phyloP scores from a whole-genome alignment of 2,113 vertebrate genomes.

The Pachycephala philippinensis region DNA sequence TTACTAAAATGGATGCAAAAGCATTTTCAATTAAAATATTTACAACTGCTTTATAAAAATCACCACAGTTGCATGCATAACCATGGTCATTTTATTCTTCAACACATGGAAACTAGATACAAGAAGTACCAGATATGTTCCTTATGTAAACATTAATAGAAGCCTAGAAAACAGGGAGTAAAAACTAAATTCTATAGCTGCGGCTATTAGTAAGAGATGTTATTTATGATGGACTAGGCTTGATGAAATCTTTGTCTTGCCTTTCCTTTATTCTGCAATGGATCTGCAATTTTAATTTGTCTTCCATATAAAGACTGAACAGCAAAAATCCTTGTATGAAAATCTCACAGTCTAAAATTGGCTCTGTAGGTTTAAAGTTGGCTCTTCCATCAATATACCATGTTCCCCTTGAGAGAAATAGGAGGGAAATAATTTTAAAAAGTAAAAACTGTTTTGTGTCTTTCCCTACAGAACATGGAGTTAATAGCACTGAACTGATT shows the following conservation, averaged over 20 bases:
- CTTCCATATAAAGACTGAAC: not conserved
- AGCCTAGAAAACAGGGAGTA: not conserved
- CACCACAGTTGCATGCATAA: not conserved
- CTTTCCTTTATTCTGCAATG: not conserved
- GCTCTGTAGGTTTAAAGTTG: not conserved
- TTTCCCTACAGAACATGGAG: not conserved
- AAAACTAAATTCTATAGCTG: not conserved
- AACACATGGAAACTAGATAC: not conserved
- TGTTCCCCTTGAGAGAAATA: not conserved
- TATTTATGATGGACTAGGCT: not conserved
- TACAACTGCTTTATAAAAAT: not conserved
- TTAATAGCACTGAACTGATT: not conserved
- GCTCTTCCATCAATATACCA: not conserved
- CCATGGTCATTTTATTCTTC: not conserved
- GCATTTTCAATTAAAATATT: constrained; percentile 37
- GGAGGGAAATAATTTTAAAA: not conserved
- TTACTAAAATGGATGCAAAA: constrained; percentile 51
- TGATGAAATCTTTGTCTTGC: not conserved
- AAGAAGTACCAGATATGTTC: not conserved
- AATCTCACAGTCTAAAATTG: not conserved
- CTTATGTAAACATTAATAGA: not conserved
- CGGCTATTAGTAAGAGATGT: not conserved
- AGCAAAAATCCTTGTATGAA: not conserved
- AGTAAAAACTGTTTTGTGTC: not conserved
- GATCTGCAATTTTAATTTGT: not conserved